Evolutionary conservation across 2,113 vertebrate genomes (phyloP).

Genomic region (Otis tarda): DNA sequence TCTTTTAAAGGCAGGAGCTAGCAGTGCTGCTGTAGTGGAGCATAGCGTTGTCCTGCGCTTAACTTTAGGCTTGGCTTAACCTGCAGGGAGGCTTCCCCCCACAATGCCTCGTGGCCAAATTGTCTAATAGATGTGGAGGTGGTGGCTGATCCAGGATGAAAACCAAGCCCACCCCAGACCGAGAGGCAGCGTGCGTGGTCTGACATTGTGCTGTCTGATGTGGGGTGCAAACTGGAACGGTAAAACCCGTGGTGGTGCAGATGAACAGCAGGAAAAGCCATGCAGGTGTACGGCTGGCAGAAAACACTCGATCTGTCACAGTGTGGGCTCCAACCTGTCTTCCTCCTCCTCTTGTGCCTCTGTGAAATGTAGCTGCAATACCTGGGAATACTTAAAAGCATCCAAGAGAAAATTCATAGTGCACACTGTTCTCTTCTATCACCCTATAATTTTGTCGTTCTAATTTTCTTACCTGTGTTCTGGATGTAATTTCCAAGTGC

Average conservation of each 20-base stretch:
- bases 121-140: background rate
- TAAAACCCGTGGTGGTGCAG: background rate
- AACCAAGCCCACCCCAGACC: background rate
- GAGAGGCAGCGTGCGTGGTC: fast-evolving
- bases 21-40: too few relatives aligned
- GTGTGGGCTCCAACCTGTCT: fast-evolving
- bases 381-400: background rate
- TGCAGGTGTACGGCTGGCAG: background rate
- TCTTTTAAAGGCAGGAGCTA: background rate
- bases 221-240: background rate
- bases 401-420: background rate
- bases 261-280: background rate
- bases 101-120: fast-evolving
- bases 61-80: background rate
- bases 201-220: background rate
- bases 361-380: background rate
- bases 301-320: background rate
- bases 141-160: background rate
- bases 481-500: background rate
- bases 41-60: background rate
- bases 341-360: background rate
- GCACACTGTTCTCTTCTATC: background rate
- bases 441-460: background rate
- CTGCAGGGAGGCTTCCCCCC: background rate
- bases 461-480: background rate